Conservation (phyloP, 2,113 vertebrate genomes). For the Carlito syrichta region DNA sequence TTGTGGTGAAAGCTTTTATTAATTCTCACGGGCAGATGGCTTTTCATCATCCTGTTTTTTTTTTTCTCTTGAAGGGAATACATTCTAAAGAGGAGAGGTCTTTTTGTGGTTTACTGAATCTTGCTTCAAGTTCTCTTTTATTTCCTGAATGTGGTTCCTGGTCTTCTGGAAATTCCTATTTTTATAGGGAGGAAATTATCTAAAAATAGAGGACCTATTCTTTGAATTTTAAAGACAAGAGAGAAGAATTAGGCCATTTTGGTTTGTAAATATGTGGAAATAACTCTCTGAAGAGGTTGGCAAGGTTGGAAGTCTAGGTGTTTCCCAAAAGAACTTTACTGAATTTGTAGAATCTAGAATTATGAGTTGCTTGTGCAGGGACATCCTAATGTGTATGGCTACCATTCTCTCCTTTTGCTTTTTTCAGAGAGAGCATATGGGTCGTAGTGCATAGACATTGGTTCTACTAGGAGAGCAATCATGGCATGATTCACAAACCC, state of each 20-base stretch:
- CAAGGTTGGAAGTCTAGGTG: background rate
- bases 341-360: background rate
- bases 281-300: background rate
- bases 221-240: constrained; percentile 13
- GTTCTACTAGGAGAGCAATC: background rate
- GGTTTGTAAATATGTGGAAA: background rate
- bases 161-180: background rate
- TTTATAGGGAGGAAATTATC: background rate
- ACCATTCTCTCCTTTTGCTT: background rate
- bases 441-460: background rate
- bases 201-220: background rate
- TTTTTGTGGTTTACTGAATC: background rate
- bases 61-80: background rate
- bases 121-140: background rate
- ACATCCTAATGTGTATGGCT: background rate
- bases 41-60: background rate
- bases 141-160: background rate
- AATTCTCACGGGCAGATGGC: background rate
- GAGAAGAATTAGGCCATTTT: background rate
- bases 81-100: background rate
- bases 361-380: background rate
- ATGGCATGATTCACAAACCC: background rate
- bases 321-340: background rate
- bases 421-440: background rate
- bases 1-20: background rate